Evolutionary conservation across 1,140 invertebrate species (phyloP), one percentile per base, ranked within the genome.

Genomic region (Vollenhovia emeryi): DNA sequence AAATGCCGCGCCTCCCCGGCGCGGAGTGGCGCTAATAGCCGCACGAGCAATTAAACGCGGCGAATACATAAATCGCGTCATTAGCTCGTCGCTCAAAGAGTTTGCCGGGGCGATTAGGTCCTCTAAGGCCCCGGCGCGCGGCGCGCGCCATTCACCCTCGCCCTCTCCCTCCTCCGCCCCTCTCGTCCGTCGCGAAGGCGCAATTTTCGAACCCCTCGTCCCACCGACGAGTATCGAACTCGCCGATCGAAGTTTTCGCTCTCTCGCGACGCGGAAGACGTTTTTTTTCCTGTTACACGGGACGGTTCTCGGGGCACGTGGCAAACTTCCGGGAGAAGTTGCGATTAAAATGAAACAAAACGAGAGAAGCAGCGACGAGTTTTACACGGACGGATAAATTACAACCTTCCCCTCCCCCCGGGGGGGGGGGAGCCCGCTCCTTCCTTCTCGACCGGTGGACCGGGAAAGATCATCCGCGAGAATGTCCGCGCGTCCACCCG

Each of bases 21-120:
- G 15, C 18, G 24, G 33, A 52, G 79, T 89, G 69, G 48, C 76
- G 36, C 87, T 93, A 93, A 93, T 92, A 89, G 89, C 57, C 48
- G 73, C 78, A 89, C 87, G 80, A 87, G 88, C 88, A 93, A 93
- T 93, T 93, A 93, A 91, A 91, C 91, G 86, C 86, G 90, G 83
- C 87, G 86, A 91, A 93, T 88, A 89, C 90, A 91, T 92, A 93
- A 93, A 92, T 93, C 91, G 85, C 89, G 92, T 91, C 92, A 89
- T 93, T 93, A 93, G 91, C 91, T 92, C 88, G 90, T 84, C 64
- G 87, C 86, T 93, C 92, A 93, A 93, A 93, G 90, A 87, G 73
- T 69, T 68, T 55, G 33, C 52, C 88, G 64, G 86, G 76, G 55
- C 91, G 87, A 91, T 92, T 91, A 92, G 87, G 87, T 57, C 80